Base-by-base conservation (phyloP, 2,797 vertebrate species). In the Spinus pinus region DNA sequence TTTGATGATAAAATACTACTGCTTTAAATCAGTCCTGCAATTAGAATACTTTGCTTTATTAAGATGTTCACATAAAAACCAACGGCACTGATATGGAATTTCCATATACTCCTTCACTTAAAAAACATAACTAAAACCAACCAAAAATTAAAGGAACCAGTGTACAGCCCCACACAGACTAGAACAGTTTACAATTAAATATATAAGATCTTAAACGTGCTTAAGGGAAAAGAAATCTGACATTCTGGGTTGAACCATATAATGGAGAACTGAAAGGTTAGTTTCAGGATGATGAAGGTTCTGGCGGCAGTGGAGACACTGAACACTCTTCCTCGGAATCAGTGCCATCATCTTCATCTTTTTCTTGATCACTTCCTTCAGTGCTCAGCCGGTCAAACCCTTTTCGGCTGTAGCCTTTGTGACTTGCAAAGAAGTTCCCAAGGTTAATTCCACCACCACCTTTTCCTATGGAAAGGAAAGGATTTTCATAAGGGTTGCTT, bases 321-420 rank as follows among this genome's bases (percentile, higher is more conserved):
- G 99, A 99, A 86, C 99, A 99, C 84, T 99, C 99, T 42, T 99
- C 99, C 96, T 99, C 99, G 0, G 99, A 99, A 91, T 99, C 99
- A 6, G 98, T 99, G 66, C 98, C 99, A 5, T 99, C 99, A 39
- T 99, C 99, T 2, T 98, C 98, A 6, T 99, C 99, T 87, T 99
- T 99, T 96, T 99, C 99, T 93, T 99, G 99, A 97, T 99, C 99
- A 10, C 99, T 99, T 77, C 99, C 99, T 95, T 99, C 99, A 0
- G 99, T 99, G 93, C 99, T 99, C 69, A 99, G 98, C 72, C 99
- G 98, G 97, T 99, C 99, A 42, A 99, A 99, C 47, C 99, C 99
- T 97, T 99, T 99, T 6, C 98, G 98, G 81, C 98, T 99, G 97
- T 99, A 99, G 91, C 99, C 98, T 95, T 99, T 98, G 65, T 98